Conservation (phyloP, 1,140 invertebrate species). For the Spodoptera frugiperda region DNA sequence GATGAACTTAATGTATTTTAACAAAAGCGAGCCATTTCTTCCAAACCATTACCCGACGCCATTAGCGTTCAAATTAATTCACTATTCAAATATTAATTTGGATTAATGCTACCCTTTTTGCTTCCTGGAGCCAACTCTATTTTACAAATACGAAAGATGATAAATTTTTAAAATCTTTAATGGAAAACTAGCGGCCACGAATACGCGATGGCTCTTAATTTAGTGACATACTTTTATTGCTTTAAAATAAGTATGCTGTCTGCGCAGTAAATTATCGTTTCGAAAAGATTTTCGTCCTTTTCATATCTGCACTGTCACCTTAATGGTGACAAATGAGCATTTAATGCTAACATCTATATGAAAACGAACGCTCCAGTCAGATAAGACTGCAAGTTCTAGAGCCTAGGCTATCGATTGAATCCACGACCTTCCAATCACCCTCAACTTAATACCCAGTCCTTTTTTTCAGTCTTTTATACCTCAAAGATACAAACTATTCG, state of each 20-base stretch:
- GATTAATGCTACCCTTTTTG: conserved; percentile 13
- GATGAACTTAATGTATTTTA: conserved; percentile 2
- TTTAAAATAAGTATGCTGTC: no score
- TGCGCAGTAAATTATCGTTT: no score
- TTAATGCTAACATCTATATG: no score
- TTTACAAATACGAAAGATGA: neutral
- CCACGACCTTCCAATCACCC: conserved; percentile 28
- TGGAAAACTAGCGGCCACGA: no score
- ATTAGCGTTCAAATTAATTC: conserved; percentile 43
- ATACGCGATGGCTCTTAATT: no score
- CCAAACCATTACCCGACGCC: conserved; percentile 35
- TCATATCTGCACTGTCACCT: no score
- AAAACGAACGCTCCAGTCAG: no score
- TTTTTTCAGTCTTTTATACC: neutral
- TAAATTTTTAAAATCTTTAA: no score
- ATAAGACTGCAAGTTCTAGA: no score
- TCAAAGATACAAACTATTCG: neutral
- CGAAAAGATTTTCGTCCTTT: no score
- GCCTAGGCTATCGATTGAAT: conserved; percentile 10
- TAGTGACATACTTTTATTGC: no score
- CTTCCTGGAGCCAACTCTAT: neutral
- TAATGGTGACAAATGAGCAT: no score
- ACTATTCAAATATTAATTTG: conserved; percentile 41
- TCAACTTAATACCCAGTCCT: neutral
- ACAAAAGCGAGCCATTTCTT: conserved; percentile 25